These are phyloP conservation scores for Apoderus coryli DNA, from an alignment of 2,888 invertebrate species.

Conservation along the genomic window DNA sequence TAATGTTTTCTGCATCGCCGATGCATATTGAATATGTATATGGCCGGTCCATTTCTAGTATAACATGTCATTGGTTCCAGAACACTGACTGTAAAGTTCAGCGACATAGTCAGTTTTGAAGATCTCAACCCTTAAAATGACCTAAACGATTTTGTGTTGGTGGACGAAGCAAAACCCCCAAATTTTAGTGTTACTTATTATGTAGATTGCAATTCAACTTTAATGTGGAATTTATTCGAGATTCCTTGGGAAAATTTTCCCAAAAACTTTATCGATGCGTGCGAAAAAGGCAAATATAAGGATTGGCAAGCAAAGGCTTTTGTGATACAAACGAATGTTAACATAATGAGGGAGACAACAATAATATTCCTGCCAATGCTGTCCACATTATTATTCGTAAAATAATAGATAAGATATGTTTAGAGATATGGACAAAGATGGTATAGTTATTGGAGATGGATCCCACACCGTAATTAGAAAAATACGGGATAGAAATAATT, in stretches of 20 bases:
- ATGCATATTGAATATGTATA: too few relatives aligned
- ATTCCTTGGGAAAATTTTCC: slow-evolving; percentile 14
- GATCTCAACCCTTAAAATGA: too few relatives aligned
- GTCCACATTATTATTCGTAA: slow-evolving; percentile 17
- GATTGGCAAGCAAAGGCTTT: slow-evolving; percentile 11
- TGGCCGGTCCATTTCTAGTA: too few relatives aligned
- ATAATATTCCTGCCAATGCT: slow-evolving; percentile 15
- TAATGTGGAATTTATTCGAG: slow-evolving; percentile 14
- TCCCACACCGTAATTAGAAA: slow-evolving; percentile 15
- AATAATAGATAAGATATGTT: slow-evolving; percentile 16
- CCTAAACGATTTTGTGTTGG: too few relatives aligned
- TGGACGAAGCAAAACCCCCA: too few relatives aligned
- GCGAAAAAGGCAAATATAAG: slow-evolving; percentile 11
- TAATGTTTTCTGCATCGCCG: too few relatives aligned
- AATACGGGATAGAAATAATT: slow-evolving; percentile 17
- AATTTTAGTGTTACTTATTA: too few relatives aligned
- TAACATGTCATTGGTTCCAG: too few relatives aligned
- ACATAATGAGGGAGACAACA: slow-evolving; percentile 16
- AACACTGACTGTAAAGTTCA: too few relatives aligned
- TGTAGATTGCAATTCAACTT: too few relatives aligned
- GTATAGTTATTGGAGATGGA: slow-evolving; percentile 17
- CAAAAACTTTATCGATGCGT: slow-evolving; percentile 9
- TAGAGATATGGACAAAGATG: slow-evolving; percentile 19
- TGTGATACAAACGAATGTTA: slow-evolving; percentile 14
- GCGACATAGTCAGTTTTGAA: too few relatives aligned